Evolutionary conservation across 2,888 invertebrate genomes (phyloP), one percentile per base, ranked within the genome.

Genomic region (Nezara viridula): DNA sequence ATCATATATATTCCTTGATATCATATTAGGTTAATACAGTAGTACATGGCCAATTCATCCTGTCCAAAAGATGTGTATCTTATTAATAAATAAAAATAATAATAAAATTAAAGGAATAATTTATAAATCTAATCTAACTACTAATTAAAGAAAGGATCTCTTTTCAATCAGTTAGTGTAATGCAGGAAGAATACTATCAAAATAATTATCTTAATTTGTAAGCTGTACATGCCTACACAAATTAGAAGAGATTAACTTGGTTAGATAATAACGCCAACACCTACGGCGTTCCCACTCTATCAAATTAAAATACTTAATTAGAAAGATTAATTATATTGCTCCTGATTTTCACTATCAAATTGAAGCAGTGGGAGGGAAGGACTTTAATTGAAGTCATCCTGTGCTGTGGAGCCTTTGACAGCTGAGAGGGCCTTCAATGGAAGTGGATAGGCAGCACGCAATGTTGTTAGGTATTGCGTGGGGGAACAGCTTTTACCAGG

Each of bases 171-270:
- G 5, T 55, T n/a, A 55, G 24, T n/a, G n/a, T 55, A 55, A n/a
- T 55, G 10, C n/a, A n/a, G n/a, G n/a, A 55, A n/a, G n/a, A n/a
- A 24, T 12, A 9, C n/a, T 50, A 55, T 55, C 55, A 55, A 55
- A 55, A 55, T 55, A 55, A 55, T 55, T 55, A 55, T n/a, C n/a
- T 60, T 60, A 27, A 60, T 27, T 60, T 60, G 60, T 60, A n/a
- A n/a, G 3, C 10, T 55, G 55, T 60, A 14, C 60, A 27, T 60
- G 27, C 60, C 60, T 27, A 60, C 60, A 60, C 27, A 60, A 32
- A 60, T 60, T 60, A 60, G 16, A 27, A 16, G 14, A 60, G 14
- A 60, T 60, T 60, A 60, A 27, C 27, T 9, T 5, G 60, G 27
- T 27, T 60, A 60, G 27, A 27, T 60, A 27, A 60, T 27, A 27